Evolutionary conservation across 2,797 vertebrate genomes (phyloP).

Genomic region (Crax fasciolata): DNA sequence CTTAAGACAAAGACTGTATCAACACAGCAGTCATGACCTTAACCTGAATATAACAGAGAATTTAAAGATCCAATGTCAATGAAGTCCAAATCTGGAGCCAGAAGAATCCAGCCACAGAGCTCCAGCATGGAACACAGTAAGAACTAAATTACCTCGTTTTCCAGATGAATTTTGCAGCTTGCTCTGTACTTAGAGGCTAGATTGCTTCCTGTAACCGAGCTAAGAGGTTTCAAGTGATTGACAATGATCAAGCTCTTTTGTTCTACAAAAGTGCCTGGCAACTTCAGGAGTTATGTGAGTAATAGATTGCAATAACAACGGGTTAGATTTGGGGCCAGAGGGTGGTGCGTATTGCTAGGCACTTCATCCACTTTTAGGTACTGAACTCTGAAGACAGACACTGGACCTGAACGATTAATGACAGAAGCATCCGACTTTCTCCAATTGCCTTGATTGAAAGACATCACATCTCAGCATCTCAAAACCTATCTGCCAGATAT

Average conservation of each 20-base stretch:
- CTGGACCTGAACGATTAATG: neutral
- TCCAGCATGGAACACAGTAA: neutral
- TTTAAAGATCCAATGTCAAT: neutral
- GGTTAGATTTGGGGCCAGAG: neutral
- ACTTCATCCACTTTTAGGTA: neutral
- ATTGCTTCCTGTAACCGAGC: constrained; percentile 3
- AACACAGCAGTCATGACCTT: neutral
- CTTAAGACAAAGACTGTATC: neutral
- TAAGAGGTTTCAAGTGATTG: constrained; percentile 16
- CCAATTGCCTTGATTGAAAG: neutral
- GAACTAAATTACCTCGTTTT: neutral
- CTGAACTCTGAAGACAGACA: neutral
- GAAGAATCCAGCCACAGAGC: neutral
- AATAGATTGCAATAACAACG: neutral
- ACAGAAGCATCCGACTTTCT: neutral
- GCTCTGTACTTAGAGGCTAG: neutral
- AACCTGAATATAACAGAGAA: neutral
- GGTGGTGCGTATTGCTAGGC: neutral
- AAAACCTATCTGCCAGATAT: neutral
- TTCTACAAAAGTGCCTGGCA: neutral
- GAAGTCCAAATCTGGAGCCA: neutral
- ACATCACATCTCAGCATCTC: neutral
- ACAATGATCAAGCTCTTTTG: constrained; percentile 19
- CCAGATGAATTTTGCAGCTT: neutral
- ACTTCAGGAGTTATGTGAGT: neutral